phyloP scores from a whole-genome alignment of 2,113 vertebrate genomes.

The Sceloporus undulatus region DNA sequence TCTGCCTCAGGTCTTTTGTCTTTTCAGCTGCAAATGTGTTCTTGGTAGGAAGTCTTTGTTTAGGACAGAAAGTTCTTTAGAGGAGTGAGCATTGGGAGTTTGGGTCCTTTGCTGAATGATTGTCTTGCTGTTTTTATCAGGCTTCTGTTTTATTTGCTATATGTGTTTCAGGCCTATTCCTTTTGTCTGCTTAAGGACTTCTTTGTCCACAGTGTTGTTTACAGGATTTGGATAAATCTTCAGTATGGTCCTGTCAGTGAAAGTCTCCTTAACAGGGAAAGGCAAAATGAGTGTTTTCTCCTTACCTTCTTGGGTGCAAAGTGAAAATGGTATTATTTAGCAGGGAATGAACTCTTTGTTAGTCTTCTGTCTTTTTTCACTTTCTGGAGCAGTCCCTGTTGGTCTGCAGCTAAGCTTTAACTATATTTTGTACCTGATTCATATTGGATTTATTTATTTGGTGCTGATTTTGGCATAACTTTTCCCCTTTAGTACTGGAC shows the following conservation, averaged over 20 bases:
- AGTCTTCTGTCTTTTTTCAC: neutral
- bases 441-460: neutral
- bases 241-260: neutral
- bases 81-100: neutral
- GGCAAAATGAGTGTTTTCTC: neutral
- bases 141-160: constrained; percentile 23
- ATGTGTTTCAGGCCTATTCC: neutral
- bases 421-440: neutral
- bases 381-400: neutral
- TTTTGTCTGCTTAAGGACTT: neutral
- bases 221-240: neutral
- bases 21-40: neutral
- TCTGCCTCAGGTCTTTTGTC: neutral
- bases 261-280: neutral
- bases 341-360: too few species aligned
- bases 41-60: neutral
- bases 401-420: neutral
- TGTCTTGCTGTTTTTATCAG: neutral
- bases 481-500: neutral
- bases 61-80: neutral
- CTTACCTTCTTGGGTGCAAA: neutral
- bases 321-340: neutral
- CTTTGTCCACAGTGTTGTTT: neutral
- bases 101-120: neutral
- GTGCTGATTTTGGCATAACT: neutral